These are phyloP conservation scores for Cantharis rustica DNA, from an alignment of 2,888 invertebrate genomes.

Conservation along the genomic window DNA sequence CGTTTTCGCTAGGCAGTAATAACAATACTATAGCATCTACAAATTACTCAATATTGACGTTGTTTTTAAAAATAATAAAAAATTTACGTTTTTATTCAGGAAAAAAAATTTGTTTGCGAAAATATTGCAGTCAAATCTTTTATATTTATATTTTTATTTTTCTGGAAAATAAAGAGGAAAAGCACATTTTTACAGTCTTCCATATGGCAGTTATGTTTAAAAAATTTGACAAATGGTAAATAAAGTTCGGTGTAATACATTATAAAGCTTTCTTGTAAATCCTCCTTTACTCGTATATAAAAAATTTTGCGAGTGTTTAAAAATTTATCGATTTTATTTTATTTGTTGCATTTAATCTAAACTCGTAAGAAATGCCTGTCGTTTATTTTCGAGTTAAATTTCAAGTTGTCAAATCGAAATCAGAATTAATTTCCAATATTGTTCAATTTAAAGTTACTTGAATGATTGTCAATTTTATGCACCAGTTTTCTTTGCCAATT, in stretches of 20 bases:
- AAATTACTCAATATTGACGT: background rate
- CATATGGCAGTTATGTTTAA: background rate
- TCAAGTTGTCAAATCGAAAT: background rate
- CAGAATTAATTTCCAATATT: background rate
- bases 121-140: background rate
- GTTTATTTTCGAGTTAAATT: background rate
- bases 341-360: background rate
- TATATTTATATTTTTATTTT: background rate
- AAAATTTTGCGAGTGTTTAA: background rate
- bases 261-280: background rate
- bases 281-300: background rate
- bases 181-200: background rate
- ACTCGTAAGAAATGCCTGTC: background rate
- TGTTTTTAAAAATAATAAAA: background rate
- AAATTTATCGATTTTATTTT: background rate
- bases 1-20: background rate
- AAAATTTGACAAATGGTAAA: constrained; percentile 2
- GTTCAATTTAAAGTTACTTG: background rate
- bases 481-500: background rate
- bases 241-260: background rate
- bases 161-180: background rate
- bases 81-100: background rate
- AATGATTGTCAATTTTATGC: background rate
- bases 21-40: background rate
- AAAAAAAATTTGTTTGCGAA: background rate